A percentile compares a stretch with the other conserved stretches of the same genome.
Evolutionary conservation across 2,113 vertebrate species (phyloP).

Genomic region (Eudyptes chrysolophus): DNA sequence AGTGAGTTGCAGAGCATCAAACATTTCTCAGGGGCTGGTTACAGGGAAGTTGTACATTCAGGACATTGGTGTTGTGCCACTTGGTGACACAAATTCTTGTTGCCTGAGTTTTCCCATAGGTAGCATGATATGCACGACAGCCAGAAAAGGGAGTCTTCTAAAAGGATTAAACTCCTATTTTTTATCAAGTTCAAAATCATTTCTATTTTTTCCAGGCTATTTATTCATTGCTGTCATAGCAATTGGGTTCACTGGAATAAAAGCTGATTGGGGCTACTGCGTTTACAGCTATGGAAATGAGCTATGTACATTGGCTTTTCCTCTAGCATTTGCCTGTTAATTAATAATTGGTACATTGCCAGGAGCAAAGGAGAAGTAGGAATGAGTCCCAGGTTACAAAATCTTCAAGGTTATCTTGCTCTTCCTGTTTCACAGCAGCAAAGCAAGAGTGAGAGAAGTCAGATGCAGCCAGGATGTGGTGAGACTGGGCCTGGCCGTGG

Average conservation of each 20-base stretch:
- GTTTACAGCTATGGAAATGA: background rate
- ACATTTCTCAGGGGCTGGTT: conserved; percentile 18
- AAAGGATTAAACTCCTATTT: background rate
- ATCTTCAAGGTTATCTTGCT: conserved; percentile 8
- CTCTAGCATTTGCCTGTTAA: conserved; percentile 2
- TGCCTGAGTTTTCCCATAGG: background rate
- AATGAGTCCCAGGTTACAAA: background rate
- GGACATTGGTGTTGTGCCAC: background rate
- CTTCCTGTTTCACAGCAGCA: background rate
- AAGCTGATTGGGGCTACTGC: background rate
- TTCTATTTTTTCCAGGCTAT: background rate
- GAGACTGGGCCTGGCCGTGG: accelerated
- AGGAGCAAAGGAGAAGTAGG: background rate
- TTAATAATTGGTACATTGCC: conserved; percentile 42
- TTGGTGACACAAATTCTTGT: conserved; percentile 11
- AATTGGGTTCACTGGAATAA: background rate
- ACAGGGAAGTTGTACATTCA: background rate
- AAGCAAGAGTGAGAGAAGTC: background rate
- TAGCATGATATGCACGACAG: background rate
- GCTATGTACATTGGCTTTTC: background rate
- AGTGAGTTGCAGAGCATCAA: background rate
- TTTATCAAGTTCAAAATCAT: background rate
- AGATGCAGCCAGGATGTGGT: background rate
- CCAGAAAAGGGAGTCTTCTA: conserved; percentile 9
- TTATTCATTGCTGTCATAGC: background rate